Percentiles rank a stretch among this genome's conserved stretches.
phyloP scores from a whole-genome alignment of 2,888 invertebrate species.

The Danaus chrysippus region DNA sequence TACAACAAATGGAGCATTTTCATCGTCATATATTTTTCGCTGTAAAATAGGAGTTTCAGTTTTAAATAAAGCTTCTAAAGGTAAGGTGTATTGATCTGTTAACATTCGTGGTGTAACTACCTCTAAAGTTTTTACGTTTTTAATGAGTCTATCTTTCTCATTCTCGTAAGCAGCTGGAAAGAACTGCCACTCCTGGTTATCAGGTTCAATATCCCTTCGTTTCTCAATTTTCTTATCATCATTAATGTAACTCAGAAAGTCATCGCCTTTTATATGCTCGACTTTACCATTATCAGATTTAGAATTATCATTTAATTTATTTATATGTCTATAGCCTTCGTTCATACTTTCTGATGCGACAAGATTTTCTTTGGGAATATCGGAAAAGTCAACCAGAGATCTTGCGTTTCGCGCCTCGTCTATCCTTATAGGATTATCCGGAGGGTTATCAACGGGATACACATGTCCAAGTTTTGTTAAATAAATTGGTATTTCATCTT shows the following conservation, averaged over 20 bases:
- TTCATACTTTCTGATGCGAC: constrained; percentile 74
- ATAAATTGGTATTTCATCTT: constrained; percentile 77
- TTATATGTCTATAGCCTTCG: constrained; percentile 67
- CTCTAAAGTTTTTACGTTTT: constrained; percentile 56
- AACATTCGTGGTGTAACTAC: constrained; percentile 60
- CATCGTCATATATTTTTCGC: constrained; percentile 46
- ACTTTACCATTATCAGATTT: constrained; percentile 42
- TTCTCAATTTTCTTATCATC: constrained; percentile 58
- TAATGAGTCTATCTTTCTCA: constrained; percentile 50
- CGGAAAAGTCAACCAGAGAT: constrained; percentile 59
- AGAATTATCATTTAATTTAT: constrained; percentile 41
- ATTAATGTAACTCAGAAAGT: constrained; percentile 63
- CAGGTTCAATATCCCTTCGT: constrained; percentile 41
- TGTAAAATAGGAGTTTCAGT: constrained; percentile 65
- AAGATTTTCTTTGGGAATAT: constrained; percentile 65
- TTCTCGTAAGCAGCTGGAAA: constrained; percentile 73
- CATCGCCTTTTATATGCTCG: constrained; percentile 53
- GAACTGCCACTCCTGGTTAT: constrained; percentile 62
- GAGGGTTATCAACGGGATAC: constrained; percentile 72
- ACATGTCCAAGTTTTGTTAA: constrained; percentile 69
- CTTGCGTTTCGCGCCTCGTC: constrained; percentile 74
- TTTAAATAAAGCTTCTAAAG: constrained; percentile 83
- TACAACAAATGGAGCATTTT: constrained; percentile 66
- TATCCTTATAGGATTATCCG: constrained; percentile 69
- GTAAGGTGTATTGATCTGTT: constrained; percentile 82